phyloP scores from a whole-genome alignment of 2,113 vertebrate genomes.

The Cyphomyrus discorhynchus region DNA sequence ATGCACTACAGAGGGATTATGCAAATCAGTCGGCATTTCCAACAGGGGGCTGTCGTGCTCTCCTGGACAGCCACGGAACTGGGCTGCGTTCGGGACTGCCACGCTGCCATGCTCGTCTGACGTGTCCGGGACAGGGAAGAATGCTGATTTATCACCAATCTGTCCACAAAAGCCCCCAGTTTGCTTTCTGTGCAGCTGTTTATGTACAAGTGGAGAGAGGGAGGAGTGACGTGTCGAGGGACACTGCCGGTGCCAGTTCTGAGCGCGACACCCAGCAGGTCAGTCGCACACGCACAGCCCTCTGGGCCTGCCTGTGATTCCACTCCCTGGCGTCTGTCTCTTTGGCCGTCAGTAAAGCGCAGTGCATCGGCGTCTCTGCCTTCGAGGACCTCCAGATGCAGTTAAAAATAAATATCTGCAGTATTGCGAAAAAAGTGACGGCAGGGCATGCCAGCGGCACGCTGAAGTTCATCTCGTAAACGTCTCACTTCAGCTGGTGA shows the following conservation, averaged over 20 bases:
- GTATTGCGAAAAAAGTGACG: not conserved
- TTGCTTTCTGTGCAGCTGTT: not conserved
- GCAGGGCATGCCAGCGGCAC: not conserved
- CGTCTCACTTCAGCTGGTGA: not conserved
- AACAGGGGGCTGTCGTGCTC: not conserved
- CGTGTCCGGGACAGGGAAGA: not conserved
- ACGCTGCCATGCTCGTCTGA: not conserved
- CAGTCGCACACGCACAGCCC: not conserved
- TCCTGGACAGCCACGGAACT: not conserved
- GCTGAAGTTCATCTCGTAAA: not conserved
- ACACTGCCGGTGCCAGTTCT: not conserved
- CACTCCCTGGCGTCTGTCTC: not conserved
- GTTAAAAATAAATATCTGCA: conserved; percentile 12
- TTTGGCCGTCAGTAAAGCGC: not conserved
- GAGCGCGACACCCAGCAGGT: not conserved
- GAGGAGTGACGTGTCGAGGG: not conserved
- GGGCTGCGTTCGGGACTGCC: not conserved
- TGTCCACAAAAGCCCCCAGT: not conserved
- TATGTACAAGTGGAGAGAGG: not conserved
- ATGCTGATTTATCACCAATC: not conserved
- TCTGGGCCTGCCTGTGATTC: not conserved
- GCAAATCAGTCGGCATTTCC: conserved; percentile 10
- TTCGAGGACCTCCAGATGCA: not conserved
- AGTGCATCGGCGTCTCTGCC: not conserved
- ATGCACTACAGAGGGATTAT: conserved; percentile 12